Evolutionary conservation across 1,140 invertebrate genomes (phyloP), one percentile per base, ranked within the genome.

Genomic region (Drosophila insularis): DNA sequence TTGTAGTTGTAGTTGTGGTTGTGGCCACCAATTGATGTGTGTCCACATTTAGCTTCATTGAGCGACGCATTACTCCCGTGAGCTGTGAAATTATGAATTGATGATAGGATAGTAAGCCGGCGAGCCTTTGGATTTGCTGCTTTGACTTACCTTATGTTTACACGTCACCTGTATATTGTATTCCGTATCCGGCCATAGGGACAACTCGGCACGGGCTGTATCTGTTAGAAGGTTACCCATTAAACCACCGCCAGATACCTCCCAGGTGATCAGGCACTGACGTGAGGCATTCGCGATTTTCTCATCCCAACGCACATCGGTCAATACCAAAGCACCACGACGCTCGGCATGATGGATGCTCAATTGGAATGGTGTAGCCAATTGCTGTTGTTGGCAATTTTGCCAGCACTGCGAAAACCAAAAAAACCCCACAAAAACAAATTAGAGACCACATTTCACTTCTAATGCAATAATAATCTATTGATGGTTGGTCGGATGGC

Each of bases 221-320:
- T 96, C 95, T 23, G 96, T 96, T 80, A 96, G 95, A n/a, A 96
- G 93, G 92, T 96, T 96, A 56, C 96, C 96, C 90, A 96, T 96
- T n/a, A 97, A 92, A 35, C 96, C 96, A 54, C 95, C 96, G 50
- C 96, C 96, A 77, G 95, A 95, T 7, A 96, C 95, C 93, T 97
- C 96, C 96, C 96, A 97, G 43, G 95, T 96, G 59, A 97, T 95
- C 76, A 96, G 93, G 91, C 96, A 96, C 37, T 96, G 94, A 35
- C 82, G 63, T 93, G 94, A 68, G 93, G 93, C 39, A 87, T 93
- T 89, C 93, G 94, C 91, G 94, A 94, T 46, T 94, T 93, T 69
- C 69, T 87, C 82, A 43, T 95, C 94, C 95, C 95, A 96, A 39
- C 95, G 94, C 63, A 96, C 95, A 92, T 96, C 95, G 27, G 95